Evolutionary conservation across 2,888 invertebrate species (phyloP), one percentile per base, ranked within the genome.

Genomic region (Aphelenchoides bicaudatus): DNA sequence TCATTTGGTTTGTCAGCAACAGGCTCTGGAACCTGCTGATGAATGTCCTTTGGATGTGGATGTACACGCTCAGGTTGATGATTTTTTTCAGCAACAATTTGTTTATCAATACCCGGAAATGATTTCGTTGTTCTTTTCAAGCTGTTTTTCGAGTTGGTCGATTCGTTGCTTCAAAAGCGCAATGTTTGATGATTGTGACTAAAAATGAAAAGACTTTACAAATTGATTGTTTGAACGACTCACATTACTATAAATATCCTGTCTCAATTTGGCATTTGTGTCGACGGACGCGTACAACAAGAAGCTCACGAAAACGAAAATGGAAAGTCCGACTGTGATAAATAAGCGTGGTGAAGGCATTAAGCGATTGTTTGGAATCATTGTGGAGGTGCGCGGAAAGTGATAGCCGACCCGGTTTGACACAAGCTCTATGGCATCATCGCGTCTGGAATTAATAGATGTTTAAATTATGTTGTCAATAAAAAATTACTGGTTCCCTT

Each of bases 281-380:
- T 64, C 64, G 10, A 65, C 65, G 31, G 46, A 54, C 30, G 37
- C 25, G 38, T 65, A 65, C n/a, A 65, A 39, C 30, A 63, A n/a
- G 34, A 65, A 43, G 54, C 62, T 62, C 28, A 67, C 27, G 29
- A 63, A 48, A 5, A 65, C 46, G 38, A 65, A 65, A 3, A 49
- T 46, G 8, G 46, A 29, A 21, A 65, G 31, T 2, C 63, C 57
- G 3, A 52, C 13, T 6, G 37, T 31, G 6, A 65, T 39, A 25
- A 43, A 43, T 10, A 43, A 19, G 8, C 25, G 43, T n/a, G 43
- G 23, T 8, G 43, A n/a, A n/a, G 25, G n/a, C n/a, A n/a, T n/a
- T n/a, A n/a, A n/a, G n/a, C n/a, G n/a, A n/a, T n/a, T n/a, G n/a
- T n/a, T n/a, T n/a, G n/a, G n/a, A n/a, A n/a, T n/a, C n/a, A n/a